Evolutionary conservation across 2,113 vertebrate species (phyloP).

Genomic region (Scartelaos histophorus): DNA sequence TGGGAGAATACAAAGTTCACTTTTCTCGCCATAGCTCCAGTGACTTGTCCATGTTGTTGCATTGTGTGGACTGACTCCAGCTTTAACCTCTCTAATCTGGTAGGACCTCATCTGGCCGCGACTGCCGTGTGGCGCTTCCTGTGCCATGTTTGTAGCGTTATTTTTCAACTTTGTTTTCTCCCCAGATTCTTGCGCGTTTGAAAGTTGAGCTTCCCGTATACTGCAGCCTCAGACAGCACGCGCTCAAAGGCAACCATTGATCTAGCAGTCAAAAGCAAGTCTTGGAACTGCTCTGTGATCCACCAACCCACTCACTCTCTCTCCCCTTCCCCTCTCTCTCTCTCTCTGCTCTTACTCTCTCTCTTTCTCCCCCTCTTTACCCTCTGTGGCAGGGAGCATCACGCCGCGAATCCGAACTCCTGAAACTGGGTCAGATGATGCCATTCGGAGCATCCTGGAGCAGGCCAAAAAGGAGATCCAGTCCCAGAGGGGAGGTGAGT

Average conservation of each 20-base stretch:
- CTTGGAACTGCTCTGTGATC: conserved; percentile 80
- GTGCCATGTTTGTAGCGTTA: conserved; percentile 74
- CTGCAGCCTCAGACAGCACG: conserved; percentile 75
- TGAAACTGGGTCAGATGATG: conserved; percentile 96
- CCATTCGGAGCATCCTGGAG: conserved; percentile 98
- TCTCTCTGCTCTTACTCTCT: conserved; percentile 46
- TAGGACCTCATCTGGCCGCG: conserved; percentile 59
- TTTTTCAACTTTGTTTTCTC: conserved; percentile 81
- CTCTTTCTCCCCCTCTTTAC: conserved; percentile 67
- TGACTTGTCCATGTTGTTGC: conserved; percentile 5
- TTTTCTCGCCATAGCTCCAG: conserved; percentile 3
- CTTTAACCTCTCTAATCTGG: conserved; percentile 58
- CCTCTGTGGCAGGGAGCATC: conserved; percentile 91
- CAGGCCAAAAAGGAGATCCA: conserved; percentile 99
- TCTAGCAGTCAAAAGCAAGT: conserved; percentile 79
- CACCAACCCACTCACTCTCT: conserved; percentile 73
- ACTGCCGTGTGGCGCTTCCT: conserved; percentile 57
- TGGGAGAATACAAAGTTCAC: neutral
- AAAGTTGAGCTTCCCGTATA: conserved; percentile 77
- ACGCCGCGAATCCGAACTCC: conserved; percentile 97
- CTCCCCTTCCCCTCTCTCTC: conserved; percentile 42
- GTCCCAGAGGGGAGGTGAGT: conserved; percentile 91
- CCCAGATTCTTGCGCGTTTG: conserved; percentile 74
- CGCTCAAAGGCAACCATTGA: conserved; percentile 81
- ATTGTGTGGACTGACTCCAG: conserved; percentile 30